Evolutionary conservation across 2,888 invertebrate genomes (phyloP), one percentile per base, ranked within the genome.

Genomic region (Cantharis nigra): DNA sequence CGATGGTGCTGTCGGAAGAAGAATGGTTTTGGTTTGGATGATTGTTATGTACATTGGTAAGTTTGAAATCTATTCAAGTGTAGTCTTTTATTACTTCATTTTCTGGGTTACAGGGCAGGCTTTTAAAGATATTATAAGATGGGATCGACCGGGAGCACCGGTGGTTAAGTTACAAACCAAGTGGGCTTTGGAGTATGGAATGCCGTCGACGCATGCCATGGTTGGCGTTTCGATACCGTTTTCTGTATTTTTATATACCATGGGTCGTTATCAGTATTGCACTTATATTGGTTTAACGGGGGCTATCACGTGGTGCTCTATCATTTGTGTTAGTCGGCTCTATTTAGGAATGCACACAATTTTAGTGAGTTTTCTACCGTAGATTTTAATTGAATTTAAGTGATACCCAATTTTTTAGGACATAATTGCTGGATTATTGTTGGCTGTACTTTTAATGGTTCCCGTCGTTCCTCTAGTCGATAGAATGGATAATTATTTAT

Each of bases 181-280:
- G 89, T 98, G 97, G 95, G 94, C 95, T 1, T 89, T 95, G 82
- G 98, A 98, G 86, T 97, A 97, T 89, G 97, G 97, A 13, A 97
- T 98, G 96, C 97, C 98, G 1, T 97, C 97, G 13, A 97, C 97
- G 0, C 97, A 97, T 88, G 97, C 97, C 9, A 96, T 97, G 95
- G 95, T 96, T 63, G 96, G 95, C 0, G 92, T 96, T 14, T 94
- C 95, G 0, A 95, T 97, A 83, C 97, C 97, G 63, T 96, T 96
- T 87, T 94, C 96, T 0, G 92, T 97, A 72, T 88, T 97, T 74
- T 89, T 96, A 75, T 96, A 94, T 84, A 96, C 96, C 3, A 91
- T 93, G 88, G 92, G 94, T 85, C 90, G 96, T 88, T 97, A 97
- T 87, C 92, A 94, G 89, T 94, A 94, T 87, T 91, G 93, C 18